phyloP scores from a whole-genome alignment of 2,113 vertebrate species.

The Columba janthina region DNA sequence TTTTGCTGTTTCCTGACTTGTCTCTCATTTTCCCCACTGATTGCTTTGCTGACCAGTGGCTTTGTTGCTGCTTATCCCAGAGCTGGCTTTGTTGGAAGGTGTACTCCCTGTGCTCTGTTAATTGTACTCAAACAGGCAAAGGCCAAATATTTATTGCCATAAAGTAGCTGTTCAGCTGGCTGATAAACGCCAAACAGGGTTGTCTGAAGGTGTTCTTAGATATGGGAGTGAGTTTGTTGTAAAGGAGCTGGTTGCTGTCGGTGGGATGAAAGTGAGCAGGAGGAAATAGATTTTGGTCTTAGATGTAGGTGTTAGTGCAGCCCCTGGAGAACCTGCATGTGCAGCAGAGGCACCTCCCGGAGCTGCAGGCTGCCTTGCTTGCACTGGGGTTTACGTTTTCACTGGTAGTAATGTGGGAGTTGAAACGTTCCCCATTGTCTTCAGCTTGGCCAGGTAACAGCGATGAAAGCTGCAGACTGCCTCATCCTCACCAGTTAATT shows the following conservation, averaged over 20 bases:
- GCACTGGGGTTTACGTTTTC: fast-evolving
- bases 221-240: neutral
- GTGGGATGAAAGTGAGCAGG: neutral
- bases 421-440: neutral
- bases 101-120: neutral
- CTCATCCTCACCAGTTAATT: neutral
- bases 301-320: neutral
- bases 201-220: neutral
- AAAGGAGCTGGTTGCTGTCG: neutral
- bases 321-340: neutral
- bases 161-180: neutral
- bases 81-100: neutral
- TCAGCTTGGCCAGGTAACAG: neutral
- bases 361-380: neutral
- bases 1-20: neutral
- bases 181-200: neutral
- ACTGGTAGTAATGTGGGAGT: neutral
- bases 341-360: neutral
- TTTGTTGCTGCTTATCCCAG: neutral
- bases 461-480: neutral
- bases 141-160: neutral
- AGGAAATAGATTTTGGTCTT: neutral
- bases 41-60: neutral
- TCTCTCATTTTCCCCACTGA: neutral
- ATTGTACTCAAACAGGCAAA: neutral